Evolutionary conservation across 2,797 vertebrate species (phyloP).

Genomic region (Setipinna tenuifilis): DNA sequence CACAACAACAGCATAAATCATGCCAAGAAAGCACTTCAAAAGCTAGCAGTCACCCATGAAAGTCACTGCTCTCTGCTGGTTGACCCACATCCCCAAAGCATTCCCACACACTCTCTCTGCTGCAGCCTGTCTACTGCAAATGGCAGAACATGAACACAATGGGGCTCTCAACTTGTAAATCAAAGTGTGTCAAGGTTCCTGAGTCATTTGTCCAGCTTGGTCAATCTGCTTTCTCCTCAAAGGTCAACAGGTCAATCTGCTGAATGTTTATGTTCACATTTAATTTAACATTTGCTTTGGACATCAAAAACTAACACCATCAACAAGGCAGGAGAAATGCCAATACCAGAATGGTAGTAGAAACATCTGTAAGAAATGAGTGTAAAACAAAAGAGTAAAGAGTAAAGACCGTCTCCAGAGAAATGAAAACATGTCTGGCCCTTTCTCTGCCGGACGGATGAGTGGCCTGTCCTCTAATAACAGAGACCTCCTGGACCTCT

Average conservation of each 20-base stretch:
- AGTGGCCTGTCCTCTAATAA: not conserved
- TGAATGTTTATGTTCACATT: not conserved
- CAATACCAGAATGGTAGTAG: not conserved
- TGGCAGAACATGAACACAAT: not conserved
- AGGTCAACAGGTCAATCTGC: not conserved
- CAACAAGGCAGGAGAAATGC: not conserved
- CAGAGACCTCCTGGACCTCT: not conserved
- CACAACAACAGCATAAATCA: not conserved
- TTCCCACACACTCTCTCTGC: not conserved
- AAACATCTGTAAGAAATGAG: not conserved
- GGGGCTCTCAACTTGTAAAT: not conserved
- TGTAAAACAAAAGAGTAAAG: not conserved
- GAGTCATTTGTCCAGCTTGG: not conserved
- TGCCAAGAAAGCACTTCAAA: no score
- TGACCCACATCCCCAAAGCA: not conserved
- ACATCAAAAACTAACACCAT: not conserved
- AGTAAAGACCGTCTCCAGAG: not conserved
- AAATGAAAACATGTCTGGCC: not conserved
- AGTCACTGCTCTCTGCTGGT: not conserved
- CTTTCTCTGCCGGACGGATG: not conserved
- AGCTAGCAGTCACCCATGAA: not conserved
- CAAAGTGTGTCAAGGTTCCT: not conserved
- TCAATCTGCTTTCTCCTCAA: not conserved
- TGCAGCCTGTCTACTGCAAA: not conserved
- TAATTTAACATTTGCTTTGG: not conserved